Conservation (phyloP, 2,888 invertebrate genomes). For the Sepiola atlantica region DNA sequence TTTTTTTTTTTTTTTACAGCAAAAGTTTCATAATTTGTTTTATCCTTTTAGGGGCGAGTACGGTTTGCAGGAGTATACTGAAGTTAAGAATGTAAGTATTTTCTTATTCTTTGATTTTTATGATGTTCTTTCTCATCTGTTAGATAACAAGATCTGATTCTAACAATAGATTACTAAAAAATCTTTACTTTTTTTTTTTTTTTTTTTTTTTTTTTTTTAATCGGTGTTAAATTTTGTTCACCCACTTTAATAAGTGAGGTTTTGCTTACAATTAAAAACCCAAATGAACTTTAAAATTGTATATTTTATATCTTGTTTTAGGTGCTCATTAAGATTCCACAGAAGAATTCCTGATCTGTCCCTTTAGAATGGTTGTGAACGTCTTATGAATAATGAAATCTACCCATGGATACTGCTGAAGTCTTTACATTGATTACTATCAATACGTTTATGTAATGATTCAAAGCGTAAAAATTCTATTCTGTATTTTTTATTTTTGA, state of each 20-base stretch:
- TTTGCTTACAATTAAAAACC: too few relatives aligned
- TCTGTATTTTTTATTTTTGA: background rate
- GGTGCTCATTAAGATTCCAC: constrained; percentile 40
- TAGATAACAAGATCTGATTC: too few relatives aligned
- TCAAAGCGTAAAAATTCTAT: background rate
- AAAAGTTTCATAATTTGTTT: constrained; percentile 38
- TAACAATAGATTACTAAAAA: too few relatives aligned
- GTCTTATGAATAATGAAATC: background rate
- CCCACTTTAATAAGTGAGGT: too few relatives aligned
- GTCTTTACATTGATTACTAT: background rate
- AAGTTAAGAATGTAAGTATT: constrained; percentile 70
- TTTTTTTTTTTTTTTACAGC: too few relatives aligned
- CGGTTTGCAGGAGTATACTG: constrained; percentile 68
- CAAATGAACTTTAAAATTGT: background rate
- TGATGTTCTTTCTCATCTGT: too few relatives aligned
- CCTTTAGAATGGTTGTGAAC: background rate
- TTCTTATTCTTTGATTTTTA: too few relatives aligned
- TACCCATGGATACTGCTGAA: background rate
- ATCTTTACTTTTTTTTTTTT: too few relatives aligned
- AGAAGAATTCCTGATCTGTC: constrained; percentile 44
- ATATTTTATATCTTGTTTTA: background rate
- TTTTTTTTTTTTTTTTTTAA: too few relatives aligned
- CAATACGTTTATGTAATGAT: background rate
- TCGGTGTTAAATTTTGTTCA: too few relatives aligned
- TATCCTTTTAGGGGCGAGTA: constrained; percentile 76